Conservation (phyloP, 2,888 invertebrate genomes). For the Pterostichus madidus region DNA sequence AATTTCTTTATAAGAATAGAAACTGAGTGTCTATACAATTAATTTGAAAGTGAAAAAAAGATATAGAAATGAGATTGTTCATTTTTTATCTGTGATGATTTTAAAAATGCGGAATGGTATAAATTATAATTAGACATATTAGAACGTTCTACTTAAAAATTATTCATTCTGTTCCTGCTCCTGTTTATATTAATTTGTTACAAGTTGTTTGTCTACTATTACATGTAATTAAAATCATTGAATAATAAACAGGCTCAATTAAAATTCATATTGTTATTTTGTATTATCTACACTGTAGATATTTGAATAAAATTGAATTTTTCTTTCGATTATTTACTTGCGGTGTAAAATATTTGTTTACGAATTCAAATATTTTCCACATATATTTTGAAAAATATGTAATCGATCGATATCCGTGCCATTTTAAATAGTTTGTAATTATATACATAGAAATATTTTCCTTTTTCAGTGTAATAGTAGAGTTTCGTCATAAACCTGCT, state of each 20-base stretch:
- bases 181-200: constrained; percentile 38
- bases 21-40: no score
- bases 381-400: background rate
- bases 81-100: no score
- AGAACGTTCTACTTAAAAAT: no score
- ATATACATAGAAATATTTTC: background rate
- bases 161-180: background rate
- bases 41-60: no score
- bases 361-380: no score
- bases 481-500: constrained; percentile 54
- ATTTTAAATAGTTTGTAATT: background rate
- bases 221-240: constrained; percentile 16
- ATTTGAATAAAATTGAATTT: background rate
- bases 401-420: background rate
- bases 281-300: no score
- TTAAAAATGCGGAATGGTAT: no score
- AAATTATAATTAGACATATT: no score
- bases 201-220: constrained; percentile 39
- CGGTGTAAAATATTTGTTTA: no score
- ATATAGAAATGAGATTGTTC: no score
- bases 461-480: background rate
- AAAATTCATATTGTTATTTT: background rate
- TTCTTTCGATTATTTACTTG: background rate
- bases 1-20: no score
- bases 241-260: constrained; percentile 3